Base-by-base conservation (phyloP, 1,140 invertebrate genomes). In the Chionoecetes opilio region DNA sequence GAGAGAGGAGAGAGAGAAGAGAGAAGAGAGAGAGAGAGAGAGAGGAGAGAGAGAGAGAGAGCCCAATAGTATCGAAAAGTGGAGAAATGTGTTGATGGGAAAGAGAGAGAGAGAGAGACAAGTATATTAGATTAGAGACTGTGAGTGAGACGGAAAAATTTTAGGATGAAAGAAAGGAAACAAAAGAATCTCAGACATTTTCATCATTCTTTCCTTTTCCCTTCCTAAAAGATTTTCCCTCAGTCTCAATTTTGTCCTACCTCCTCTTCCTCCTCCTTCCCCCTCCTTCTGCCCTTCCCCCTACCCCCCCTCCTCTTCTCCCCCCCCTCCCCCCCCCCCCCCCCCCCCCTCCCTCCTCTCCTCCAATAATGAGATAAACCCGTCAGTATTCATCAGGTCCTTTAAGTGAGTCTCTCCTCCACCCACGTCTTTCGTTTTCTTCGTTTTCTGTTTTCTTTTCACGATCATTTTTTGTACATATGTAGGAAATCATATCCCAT, bases 351-450 rank as follows among this genome's bases (percentile, higher is more conserved):
- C 6, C 21, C 26, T 2, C 53, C 26, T 21, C 63, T 75, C 63
- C 21, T 75, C n/a, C 63, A 75, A 26, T 75, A 75, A 75, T 75
- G 63, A 75, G 63, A 75, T 75, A 75, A 75, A 75, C 63, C 63
- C 63, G 63, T 75, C 63, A 75, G 63, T 75, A 75, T 75, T 75
- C 63, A 75, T 75, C 63, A 75, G 63, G 63, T 75, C 63, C 63
- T 75, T 75, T n/a, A 26, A 5, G 21, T 26, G 21, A 26, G 21
- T 75, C 63, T n/a, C n/a, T 26, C 46, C 9, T 53, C 46, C 46
- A 75, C 63, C n/a, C 26, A 2, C 63, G 6, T n/a, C 63, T 21
- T 75, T 26, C 63, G n/a, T 75, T 75, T 75, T 75, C 63, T 75
- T 75, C 63, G 8, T 75, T 75, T 75, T 26, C n/a, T 75, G n/a